phyloP scores from a whole-genome alignment of 2,797 vertebrate genomes.

The Fistularia tabacaria region DNA sequence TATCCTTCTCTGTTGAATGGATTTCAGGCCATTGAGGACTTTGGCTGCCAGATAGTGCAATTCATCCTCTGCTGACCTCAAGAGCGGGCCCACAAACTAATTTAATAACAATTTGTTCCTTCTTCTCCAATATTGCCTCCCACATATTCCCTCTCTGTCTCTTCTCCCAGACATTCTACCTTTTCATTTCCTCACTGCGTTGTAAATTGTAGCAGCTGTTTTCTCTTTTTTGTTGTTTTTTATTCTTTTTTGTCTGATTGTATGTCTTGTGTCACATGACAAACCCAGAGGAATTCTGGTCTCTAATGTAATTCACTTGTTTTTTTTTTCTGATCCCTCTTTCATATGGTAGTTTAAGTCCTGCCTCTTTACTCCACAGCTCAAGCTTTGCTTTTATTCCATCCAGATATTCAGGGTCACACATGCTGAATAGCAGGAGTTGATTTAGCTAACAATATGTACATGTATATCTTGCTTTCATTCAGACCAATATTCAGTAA shows the following conservation, averaged over 20 bases:
- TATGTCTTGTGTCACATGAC: conserved; percentile 41
- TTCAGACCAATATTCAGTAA: too few species aligned
- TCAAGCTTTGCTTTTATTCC: conserved; percentile 7
- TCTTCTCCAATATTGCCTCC: conserved; percentile 9
- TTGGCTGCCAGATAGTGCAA: conserved; percentile 26
- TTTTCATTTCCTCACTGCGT: conserved; percentile 43
- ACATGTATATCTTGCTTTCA: too few species aligned
- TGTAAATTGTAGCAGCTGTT: conserved; percentile 34
- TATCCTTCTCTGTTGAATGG: conserved; percentile 26
- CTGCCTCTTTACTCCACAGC: conserved; percentile 12
- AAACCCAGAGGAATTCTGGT: conserved; percentile 30
- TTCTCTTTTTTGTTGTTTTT: background rate
- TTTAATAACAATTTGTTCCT: conserved; percentile 45
- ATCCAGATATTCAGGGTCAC: conserved; percentile 7
- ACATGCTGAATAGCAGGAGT: conserved; percentile 18
- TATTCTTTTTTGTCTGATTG: conserved; percentile 39
- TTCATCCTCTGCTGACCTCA: conserved; percentile 37
- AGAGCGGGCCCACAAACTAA: conserved; percentile 32
- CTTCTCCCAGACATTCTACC: background rate
- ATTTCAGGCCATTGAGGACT: conserved; percentile 22
- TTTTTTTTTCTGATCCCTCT: conserved; percentile 14
- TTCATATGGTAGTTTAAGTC: conserved; percentile 16
- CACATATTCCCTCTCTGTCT: background rate
- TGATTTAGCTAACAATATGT: conserved; percentile 13
- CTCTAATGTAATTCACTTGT: conserved; percentile 22